A percentile compares a stretch with the other conserved stretches of the same genome.
Evolutionary conservation across 2,113 vertebrate genomes (phyloP).

Genomic region (Danio rerio): DNA sequence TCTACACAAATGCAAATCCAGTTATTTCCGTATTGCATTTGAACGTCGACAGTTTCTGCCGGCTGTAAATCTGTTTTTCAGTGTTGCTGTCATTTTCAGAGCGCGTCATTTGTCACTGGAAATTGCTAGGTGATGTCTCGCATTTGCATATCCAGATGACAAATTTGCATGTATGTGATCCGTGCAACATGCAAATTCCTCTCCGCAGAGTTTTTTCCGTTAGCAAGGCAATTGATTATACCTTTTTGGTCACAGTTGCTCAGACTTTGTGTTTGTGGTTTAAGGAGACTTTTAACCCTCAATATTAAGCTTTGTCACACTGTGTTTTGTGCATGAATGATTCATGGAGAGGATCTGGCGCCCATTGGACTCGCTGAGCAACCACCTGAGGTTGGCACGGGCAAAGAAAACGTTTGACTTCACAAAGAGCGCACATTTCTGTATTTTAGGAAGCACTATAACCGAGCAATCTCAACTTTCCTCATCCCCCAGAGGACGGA

Average conservation of each 20-base stretch:
- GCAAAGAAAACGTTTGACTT: not conserved
- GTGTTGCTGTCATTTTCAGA: not conserved
- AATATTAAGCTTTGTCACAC: not conserved
- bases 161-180: conserved; percentile 7
- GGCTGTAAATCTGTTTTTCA: conserved; percentile 21
- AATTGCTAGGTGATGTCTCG: conserved; percentile 18
- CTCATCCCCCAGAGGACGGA: not conserved
- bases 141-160: conserved; percentile 37
- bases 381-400: not conserved
- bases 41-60: not conserved
- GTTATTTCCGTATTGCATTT: conserved; percentile 1
- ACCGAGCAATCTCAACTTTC: not conserved
- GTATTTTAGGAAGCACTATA: conserved; percentile 1
- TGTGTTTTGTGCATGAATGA: not conserved
- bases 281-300: not conserved
- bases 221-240: not conserved
- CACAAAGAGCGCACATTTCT: conserved; percentile 10
- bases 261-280: not conserved
- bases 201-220: not conserved
- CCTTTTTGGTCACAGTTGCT: not conserved
- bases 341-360: not conserved
- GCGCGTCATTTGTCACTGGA: conserved; percentile 5
- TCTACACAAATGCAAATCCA: not conserved
- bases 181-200: not conserved
- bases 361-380: not conserved